Base-by-base conservation (phyloP, 2,888 invertebrate genomes). In the Heterodera filipjevi region DNA sequence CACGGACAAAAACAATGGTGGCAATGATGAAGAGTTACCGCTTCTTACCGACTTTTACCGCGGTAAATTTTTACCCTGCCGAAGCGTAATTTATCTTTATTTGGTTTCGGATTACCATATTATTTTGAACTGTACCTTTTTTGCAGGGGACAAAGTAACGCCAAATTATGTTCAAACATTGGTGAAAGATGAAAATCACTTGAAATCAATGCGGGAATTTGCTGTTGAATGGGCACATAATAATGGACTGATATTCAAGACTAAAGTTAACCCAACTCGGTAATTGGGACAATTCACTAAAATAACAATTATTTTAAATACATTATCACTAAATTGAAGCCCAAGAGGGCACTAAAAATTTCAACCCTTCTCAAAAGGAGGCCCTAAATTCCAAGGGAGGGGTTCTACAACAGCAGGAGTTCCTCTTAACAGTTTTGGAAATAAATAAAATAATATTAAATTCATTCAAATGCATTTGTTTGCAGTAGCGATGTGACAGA, bases 181-280 rank as follows among this genome's bases (percentile, higher is more conserved):
- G 71, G 39, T 71, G 35, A 59, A n/a, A 10, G 59, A 59, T 59
- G 59, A n/a, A n/a, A 1, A n/a, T 5, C 59, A 59, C 27, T 27
- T 59, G n/a, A 27, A 5, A 10, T 59, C 59, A 27, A 59, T 59
- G 59, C 59, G 59, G 10, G 10, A 8, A 22, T 59, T 59, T 27
- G 59, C 59, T n/a, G 59, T 59, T 59, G 59, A 59, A 59, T 59
- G 59, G 59, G 59, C 59, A 27, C 59, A 59, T 22, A 59, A 59
- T 27, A 59, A 59, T 59, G 59, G 27, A 12, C 59, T 59, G 59
- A 59, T 59, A 10, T 59, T 59, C 59, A 2, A 27, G 27, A 59
- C 27, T 22, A 59, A 59, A 59, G 0, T 5, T 27, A 10, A 6
- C 6, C 59, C 59, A 8, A 59, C 27, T 8, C 19, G 22, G 59